Evolutionary conservation across 2,113 vertebrate species (phyloP).

Genomic region (Pseudorectes ferrugineus): DNA sequence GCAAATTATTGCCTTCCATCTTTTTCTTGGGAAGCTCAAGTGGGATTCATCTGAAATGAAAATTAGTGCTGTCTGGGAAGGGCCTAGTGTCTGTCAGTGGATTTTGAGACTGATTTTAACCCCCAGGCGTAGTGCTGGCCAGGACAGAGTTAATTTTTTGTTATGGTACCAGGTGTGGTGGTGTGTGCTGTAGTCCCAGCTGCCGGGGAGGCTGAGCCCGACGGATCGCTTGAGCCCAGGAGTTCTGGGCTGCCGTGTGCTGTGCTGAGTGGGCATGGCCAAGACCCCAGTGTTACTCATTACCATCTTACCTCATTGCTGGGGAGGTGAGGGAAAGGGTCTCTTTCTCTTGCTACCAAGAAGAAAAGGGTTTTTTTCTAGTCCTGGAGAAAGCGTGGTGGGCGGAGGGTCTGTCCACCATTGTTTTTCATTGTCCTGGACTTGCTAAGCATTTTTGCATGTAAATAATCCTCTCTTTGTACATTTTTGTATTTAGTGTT

Average conservation of each 20-base stretch:
- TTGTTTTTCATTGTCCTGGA: neutral
- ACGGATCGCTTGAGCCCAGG: neutral
- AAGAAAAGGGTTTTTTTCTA: neutral
- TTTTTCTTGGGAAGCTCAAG: neutral
- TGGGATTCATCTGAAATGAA: neutral
- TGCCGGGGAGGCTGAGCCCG: neutral
- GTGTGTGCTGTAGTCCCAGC: neutral
- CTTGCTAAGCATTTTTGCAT: neutral
- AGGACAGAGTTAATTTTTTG: neutral
- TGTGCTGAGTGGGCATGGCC: neutral
- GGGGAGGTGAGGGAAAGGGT: too few species aligned
- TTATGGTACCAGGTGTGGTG: fast-evolving
- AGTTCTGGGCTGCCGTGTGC: neutral
- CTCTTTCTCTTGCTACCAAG: neutral
- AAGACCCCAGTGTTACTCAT: neutral
- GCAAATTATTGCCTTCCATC: neutral
- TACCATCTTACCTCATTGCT: neutral
- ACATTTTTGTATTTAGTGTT: neutral
- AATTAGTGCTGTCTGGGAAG: neutral
- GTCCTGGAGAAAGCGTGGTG: fast-evolving
- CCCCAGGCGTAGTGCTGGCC: neutral
- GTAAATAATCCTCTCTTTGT: neutral
- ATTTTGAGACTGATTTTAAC: neutral
- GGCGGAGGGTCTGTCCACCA: fast-evolving
- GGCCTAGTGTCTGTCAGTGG: neutral